phyloP scores from a whole-genome alignment of 1,140 invertebrate genomes.

The Cydia strobilella region DNA sequence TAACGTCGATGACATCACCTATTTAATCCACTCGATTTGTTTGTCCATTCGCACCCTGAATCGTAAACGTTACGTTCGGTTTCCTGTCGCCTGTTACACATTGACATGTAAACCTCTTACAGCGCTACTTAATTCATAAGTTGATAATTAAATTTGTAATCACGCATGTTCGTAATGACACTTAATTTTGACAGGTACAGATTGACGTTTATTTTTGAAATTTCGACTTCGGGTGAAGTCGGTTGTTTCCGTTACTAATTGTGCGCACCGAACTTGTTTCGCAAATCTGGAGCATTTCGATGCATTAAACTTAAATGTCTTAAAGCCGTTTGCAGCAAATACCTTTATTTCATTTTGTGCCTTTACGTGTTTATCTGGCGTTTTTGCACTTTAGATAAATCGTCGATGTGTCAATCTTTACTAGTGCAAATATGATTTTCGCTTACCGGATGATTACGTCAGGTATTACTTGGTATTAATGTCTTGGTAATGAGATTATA shows the following conservation, averaged over 20 bases:
- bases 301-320: neutral
- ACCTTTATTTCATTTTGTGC: neutral
- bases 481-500: conserved; percentile 44
- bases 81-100: conserved; percentile 19
- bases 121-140: conserved; percentile 29
- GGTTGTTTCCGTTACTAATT: conserved; percentile 34
- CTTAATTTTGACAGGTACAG: conserved; percentile 39
- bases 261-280: conserved; percentile 43
- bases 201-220: conserved; percentile 35
- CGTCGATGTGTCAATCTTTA: conserved; percentile 47
- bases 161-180: conserved; percentile 31
- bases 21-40: conserved; percentile 18
- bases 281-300: conserved; percentile 52
- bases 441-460: conserved; percentile 45
- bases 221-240: conserved; percentile 22
- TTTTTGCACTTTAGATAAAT: conserved; percentile 48
- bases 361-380: conserved; percentile 34
- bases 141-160: conserved; percentile 39
- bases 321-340: neutral
- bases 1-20: neutral
- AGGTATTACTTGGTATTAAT: conserved; percentile 31
- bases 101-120: conserved; percentile 8
- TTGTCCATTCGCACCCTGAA: neutral
- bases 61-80: neutral
- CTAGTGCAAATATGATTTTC: conserved; percentile 40